Percentiles rank a stretch among this genome's conserved stretches.
These are phyloP conservation scores for Frieseomelitta varia DNA, from an alignment of 1,140 invertebrate species.

Conservation along the genomic window DNA sequence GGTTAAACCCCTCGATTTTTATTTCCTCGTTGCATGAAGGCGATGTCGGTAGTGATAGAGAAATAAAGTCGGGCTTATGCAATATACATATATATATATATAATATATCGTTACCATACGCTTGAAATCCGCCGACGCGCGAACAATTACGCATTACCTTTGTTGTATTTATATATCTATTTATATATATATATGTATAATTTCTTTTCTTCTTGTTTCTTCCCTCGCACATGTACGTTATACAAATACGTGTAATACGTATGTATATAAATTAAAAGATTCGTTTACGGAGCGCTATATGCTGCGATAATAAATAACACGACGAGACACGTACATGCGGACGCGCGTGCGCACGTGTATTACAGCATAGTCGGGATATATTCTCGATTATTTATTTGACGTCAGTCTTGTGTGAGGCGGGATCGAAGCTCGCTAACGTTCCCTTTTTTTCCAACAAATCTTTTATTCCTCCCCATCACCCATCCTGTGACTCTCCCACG, in stretches of 20 bases:
- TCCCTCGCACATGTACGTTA: constrained; percentile 1
- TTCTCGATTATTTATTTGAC: constrained; percentile 64
- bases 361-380: constrained; percentile 35
- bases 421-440: constrained; percentile 69
- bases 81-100: constrained; percentile 37
- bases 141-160: constrained; percentile 58
- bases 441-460: constrained; percentile 45
- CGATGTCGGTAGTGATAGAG: constrained; percentile 80
- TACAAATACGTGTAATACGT: constrained; percentile 28
- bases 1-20: constrained; percentile 64
- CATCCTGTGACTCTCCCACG: background rate
- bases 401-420: constrained; percentile 76
- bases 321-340: constrained; percentile 6
- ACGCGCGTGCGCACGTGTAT: background rate
- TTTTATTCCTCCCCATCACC: too few relatives aligned
- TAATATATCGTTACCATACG: constrained; percentile 58
- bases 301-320: constrained; percentile 58
- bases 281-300: constrained; percentile 45
- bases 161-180: constrained; percentile 53
- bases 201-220: background rate
- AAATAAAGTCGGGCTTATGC: constrained; percentile 74
- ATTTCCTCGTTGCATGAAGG: constrained; percentile 78
- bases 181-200: constrained; percentile 38
- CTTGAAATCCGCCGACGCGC: constrained; percentile 54
- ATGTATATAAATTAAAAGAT: constrained; percentile 65